Conservation (phyloP, 2,888 invertebrate genomes). For the Lasioglossum malachurum region DNA sequence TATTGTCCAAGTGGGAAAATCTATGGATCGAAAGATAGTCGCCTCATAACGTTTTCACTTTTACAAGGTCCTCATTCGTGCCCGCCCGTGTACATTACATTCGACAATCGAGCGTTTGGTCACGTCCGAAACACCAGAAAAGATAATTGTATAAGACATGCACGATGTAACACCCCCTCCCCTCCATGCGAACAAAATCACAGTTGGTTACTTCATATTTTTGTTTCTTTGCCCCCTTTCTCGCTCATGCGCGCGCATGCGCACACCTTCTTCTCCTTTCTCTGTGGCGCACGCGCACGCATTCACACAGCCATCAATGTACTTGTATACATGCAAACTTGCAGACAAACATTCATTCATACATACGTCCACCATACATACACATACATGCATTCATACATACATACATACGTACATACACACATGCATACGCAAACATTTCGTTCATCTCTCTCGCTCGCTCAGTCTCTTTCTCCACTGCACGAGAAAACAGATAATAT, state of each 20-base stretch:
- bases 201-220: slow-evolving; percentile 75
- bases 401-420: neutral
- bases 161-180: slow-evolving; percentile 37
- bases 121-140: slow-evolving; percentile 60
- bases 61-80: slow-evolving; percentile 15
- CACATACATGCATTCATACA: neutral
- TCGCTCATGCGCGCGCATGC: neutral
- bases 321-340: neutral
- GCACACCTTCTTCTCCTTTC: neutral
- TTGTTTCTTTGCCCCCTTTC: slow-evolving; percentile 11
- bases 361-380: neutral
- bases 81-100: slow-evolving; percentile 11
- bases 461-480: slow-evolving; percentile 44
- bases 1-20: slow-evolving; percentile 40
- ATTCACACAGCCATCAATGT: neutral
- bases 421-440: neutral
- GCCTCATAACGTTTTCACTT: slow-evolving; percentile 25
- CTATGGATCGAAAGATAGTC: slow-evolving; percentile 21
- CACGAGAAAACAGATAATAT: slow-evolving; percentile 52
- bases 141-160: slow-evolving; percentile 46
- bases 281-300: slow-evolving; percentile 1
- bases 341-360: neutral
- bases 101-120: slow-evolving; percentile 18
- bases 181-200: slow-evolving; percentile 77
- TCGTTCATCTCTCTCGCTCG: slow-evolving; percentile 37